Evolutionary conservation across 2,888 invertebrate species (phyloP).

Genomic region (Penaeus monodon): DNA sequence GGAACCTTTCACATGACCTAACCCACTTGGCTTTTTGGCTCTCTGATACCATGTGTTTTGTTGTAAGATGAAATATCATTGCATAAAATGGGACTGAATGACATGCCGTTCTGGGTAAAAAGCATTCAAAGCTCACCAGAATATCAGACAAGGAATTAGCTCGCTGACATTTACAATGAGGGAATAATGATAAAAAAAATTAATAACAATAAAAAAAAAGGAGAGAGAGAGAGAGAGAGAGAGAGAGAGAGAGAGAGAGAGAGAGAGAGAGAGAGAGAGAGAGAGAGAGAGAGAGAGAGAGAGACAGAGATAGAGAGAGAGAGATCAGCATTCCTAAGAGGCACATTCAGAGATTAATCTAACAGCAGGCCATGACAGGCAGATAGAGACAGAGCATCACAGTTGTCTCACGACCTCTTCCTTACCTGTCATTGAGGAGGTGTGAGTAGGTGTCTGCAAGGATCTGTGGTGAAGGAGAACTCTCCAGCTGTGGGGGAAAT

Average conservation of each 20-base stretch:
- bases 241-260: slow-evolving; percentile 10
- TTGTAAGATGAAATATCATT: no score
- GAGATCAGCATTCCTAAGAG: slow-evolving; percentile 14
- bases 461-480: slow-evolving; percentile 51
- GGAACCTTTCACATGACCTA: no score
- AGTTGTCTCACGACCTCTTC: neutral
- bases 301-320: neutral
- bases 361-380: neutral
- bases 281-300: slow-evolving; percentile 5
- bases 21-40: no score
- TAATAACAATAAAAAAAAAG: neutral
- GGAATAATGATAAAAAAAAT: neutral
- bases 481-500: slow-evolving; percentile 34
- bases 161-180: neutral
- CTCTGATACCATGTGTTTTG: no score
- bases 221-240: neutral
- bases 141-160: no score
- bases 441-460: slow-evolving; percentile 45
- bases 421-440: slow-evolving; percentile 56
- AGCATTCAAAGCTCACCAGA: no score
- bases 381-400: neutral
- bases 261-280: slow-evolving; percentile 25
- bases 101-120: no score
- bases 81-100: no score
- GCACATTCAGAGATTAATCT: slow-evolving; percentile 20